phyloP scores from a whole-genome alignment of 2,888 invertebrate species.

The Amblyteles armatorius region DNA sequence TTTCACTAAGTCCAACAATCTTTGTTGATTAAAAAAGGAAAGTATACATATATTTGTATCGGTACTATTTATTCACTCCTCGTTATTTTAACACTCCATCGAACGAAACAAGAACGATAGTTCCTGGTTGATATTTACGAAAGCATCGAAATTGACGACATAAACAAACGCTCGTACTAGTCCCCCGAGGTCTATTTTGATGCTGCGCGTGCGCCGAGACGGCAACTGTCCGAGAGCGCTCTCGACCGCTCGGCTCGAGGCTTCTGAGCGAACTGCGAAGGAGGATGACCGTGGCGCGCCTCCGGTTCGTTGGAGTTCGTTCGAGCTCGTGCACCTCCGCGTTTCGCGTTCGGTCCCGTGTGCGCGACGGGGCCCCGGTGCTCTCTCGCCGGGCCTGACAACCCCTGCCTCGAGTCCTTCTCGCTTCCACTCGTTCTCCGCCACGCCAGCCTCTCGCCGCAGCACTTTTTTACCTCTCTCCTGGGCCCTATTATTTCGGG shows the following conservation, averaged over 20 bases:
- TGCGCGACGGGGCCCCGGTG: slow-evolving; percentile 17
- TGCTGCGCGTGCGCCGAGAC: background rate
- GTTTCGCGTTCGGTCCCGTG: slow-evolving; percentile 20
- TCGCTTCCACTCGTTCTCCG: slow-evolving; percentile 44
- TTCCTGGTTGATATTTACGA: background rate
- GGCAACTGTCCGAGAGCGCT: background rate
- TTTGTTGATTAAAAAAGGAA: background rate
- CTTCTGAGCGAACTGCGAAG: slow-evolving; percentile 61
- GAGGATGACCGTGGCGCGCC: slow-evolving; percentile 49
- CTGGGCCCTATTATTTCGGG: slow-evolving; percentile 76
- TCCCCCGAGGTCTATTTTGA: background rate
- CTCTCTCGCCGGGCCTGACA: background rate
- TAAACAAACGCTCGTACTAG: slow-evolving; percentile 3
- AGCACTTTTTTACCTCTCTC: slow-evolving; percentile 61
- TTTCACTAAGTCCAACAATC: background rate
- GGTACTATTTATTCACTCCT: too few species aligned
- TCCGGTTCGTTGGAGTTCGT: slow-evolving; percentile 51
- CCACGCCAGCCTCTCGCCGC: slow-evolving; percentile 41
- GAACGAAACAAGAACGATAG: background rate
- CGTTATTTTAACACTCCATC: background rate
- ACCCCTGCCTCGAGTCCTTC: slow-evolving; percentile 4
- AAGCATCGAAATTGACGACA: background rate
- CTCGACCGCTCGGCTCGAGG: slow-evolving; percentile 65
- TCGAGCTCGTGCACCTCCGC: slow-evolving; percentile 55
- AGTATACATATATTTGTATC: too few species aligned